phyloP scores from a whole-genome alignment of 2,888 invertebrate species.

The Pollenia griseotomentosa region DNA sequence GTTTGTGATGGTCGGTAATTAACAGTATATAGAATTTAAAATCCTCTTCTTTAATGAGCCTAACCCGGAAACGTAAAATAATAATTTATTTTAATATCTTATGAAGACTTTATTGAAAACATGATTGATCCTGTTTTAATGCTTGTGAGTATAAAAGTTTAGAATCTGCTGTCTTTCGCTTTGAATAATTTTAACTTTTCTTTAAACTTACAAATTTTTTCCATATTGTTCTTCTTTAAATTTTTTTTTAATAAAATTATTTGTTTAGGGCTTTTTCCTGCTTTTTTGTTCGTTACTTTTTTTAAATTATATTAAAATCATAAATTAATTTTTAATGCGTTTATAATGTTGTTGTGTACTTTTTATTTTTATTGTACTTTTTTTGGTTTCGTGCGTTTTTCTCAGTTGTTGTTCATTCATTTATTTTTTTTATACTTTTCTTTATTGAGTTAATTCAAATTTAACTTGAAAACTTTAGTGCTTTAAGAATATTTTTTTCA shows the following conservation, averaged over 20 bases:
- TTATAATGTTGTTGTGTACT: constrained; percentile 67
- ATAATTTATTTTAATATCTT: no score
- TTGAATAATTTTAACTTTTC: no score
- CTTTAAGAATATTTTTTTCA: constrained; percentile 53
- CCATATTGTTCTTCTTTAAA: neutral
- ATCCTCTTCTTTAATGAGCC: no score
- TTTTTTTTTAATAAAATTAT: constrained; percentile 32
- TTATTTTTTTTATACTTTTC: constrained; percentile 37
- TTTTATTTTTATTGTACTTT: constrained; percentile 50
- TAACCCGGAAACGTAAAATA: no score
- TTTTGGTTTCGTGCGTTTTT: constrained; percentile 20
- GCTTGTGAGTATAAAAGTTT: no score
- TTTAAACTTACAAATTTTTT: neutral
- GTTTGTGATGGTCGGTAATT: no score
- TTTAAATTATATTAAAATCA: constrained; percentile 70
- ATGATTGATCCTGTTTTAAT: no score
- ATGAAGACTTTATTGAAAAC: no score
- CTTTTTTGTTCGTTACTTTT: neutral
- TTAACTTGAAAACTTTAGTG: constrained; percentile 70
- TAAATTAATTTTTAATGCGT: constrained; percentile 73
- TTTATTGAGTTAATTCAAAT: constrained; percentile 72
- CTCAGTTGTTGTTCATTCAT: neutral
- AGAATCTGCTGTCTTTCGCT: no score
- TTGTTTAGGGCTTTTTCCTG: neutral
- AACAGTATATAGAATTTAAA: no score